Base-by-base conservation (phyloP, 2,113 vertebrate species). In the Oceanites oceanicus region DNA sequence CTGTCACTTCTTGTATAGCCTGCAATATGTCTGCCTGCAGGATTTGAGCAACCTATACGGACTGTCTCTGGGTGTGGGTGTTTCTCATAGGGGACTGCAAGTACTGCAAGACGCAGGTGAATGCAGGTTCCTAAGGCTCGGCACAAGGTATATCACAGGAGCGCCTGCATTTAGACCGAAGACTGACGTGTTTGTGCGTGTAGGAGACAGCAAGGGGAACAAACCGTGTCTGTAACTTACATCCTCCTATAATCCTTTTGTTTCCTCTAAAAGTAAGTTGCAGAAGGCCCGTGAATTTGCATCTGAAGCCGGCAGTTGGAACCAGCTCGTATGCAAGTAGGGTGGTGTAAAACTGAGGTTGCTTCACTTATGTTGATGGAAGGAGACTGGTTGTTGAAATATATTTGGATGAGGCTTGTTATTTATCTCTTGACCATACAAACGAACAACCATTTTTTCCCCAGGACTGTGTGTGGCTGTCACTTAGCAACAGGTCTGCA, bases 401-500 rank as follows among this genome's bases (percentile, higher is more conserved):
- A 15, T 3, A 6, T 52, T 79, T 67, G 73, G 52, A 42, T 79
- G 78, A 76, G 53, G 36, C 15, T 91, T 83, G 75, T 70, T 92
- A 44, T 83, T 96, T 95, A 70, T 79, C 71, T 79, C 42, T 73
- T 90, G 86, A 74, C 87, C 87, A 6, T 71, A 40, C n/a, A 81
- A 94, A 72, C 2, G 23, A 91, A 47, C 22, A 5, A 74, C 63
- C 75, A 27, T 90, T 78, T 94, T 79, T 78, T 66, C 56, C 81
- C 61, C 72, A 42, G 73, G 68, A 53, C 72, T 76, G 11, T 89
- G 81, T 96, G 96, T 90, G 77, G 38, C 80, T 97, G 95, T 97
- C 90, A 96, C 97, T 96, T 97, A 97, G 98, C 97, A 97, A 98
- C 97, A 97, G 94, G 96, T 97, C 92, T 91, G 58, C 73, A 84